phyloP scores from a whole-genome alignment of 2,888 invertebrate species.

The Parnassius glacialis region DNA sequence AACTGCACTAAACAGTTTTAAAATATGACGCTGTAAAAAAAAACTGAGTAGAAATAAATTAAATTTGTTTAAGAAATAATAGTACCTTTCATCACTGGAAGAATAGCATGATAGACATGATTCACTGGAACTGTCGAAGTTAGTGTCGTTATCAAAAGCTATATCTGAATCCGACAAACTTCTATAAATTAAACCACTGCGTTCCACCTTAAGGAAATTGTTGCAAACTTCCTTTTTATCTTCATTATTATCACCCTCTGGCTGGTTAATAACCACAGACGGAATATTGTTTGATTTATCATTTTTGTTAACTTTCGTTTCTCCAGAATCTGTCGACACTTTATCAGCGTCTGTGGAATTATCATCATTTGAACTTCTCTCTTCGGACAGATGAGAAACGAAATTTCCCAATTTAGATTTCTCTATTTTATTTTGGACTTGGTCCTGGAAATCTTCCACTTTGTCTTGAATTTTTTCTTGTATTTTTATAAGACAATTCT shows the following conservation, averaged over 20 bases:
- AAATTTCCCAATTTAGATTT: constrained; percentile 54
- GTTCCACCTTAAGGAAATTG: constrained; percentile 60
- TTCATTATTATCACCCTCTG: constrained; percentile 40
- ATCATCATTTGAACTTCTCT: constrained; percentile 56
- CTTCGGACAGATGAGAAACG: constrained; percentile 62
- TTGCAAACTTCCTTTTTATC: constrained; percentile 51
- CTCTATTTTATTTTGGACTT: constrained; percentile 64
- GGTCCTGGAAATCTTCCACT: constrained; percentile 70
- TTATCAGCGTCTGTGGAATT: constrained; percentile 36
- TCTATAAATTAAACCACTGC: constrained; percentile 51
- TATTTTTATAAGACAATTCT: constrained; percentile 56
- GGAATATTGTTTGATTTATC: constrained; percentile 46
- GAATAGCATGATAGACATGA: constrained; percentile 59
- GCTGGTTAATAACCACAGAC: constrained; percentile 57
- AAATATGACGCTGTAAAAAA: no score
- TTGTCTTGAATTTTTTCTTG: constrained; percentile 69
- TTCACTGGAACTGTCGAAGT: constrained; percentile 55
- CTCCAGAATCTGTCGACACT: constrained; percentile 45
- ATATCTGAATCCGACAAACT: constrained; percentile 61
- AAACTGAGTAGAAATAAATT: no score
- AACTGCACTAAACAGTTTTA: no score
- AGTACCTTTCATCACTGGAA: constrained; percentile 66
- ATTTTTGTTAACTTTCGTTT: constrained; percentile 28
- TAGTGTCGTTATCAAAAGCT: constrained; percentile 45
- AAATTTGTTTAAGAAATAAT: no score